Evolutionary conservation across 1,140 invertebrate genomes (phyloP).

Genomic region (Drosophila fuyamai): DNA sequence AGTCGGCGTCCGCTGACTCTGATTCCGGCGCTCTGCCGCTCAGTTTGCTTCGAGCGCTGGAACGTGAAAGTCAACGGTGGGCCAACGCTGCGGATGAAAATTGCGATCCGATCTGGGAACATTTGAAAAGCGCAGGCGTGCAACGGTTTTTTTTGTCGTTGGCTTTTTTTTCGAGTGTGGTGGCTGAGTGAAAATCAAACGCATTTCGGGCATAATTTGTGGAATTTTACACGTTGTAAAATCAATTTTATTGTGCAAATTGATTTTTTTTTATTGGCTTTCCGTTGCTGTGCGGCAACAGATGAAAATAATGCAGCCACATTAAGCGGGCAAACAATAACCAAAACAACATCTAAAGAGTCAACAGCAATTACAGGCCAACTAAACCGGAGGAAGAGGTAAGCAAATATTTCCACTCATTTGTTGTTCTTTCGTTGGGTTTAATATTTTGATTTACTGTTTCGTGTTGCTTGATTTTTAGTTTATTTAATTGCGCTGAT

Average conservation of each 20-base stretch:
- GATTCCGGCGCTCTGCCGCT: conserved; percentile 7
- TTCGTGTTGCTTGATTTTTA: conserved; percentile 17
- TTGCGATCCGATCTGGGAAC: conserved; percentile 15
- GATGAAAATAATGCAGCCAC: conserved; percentile 48
- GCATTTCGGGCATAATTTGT: conserved; percentile 53
- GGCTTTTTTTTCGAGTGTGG: conserved; percentile 27
- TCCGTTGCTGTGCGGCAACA: conserved; percentile 30
- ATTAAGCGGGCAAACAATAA: conserved; percentile 38
- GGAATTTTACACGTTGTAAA: conserved; percentile 31
- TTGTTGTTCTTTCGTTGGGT: conserved; percentile 36
- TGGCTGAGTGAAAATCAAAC: conserved; percentile 50
- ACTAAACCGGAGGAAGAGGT: conserved; percentile 61
- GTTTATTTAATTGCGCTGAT: conserved; percentile 14
- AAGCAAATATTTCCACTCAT: conserved; percentile 59
- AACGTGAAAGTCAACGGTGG: conserved; percentile 62
- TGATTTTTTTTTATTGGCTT: conserved; percentile 3
- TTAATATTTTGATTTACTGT: background rate
- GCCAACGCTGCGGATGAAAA: conserved; percentile 28
- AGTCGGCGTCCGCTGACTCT: background rate
- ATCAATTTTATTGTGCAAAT: conserved; percentile 22
- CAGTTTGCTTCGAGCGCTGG: conserved; percentile 70
- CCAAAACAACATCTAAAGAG: conserved; percentile 33
- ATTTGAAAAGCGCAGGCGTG: conserved; percentile 68
- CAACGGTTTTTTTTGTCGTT: conserved; percentile 54
- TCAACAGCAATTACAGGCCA: conserved; percentile 59